Evolutionary conservation across 2,888 invertebrate genomes (phyloP).

Genomic region (Rhamphomyia laevipes): DNA sequence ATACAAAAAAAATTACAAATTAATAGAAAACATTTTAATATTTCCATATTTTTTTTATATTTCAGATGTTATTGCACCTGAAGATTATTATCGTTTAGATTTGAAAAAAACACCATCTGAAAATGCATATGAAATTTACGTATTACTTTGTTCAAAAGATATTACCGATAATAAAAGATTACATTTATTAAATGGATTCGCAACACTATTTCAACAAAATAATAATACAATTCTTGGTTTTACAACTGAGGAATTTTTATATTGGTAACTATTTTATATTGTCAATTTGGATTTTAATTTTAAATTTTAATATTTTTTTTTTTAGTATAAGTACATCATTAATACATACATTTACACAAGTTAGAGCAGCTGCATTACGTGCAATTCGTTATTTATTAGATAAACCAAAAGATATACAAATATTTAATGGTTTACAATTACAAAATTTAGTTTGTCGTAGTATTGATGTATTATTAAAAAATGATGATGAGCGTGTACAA

Average conservation of each 20-base stretch:
- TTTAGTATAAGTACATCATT: slow-evolving; percentile 73
- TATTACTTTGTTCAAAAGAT: slow-evolving; percentile 42
- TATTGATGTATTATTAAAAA: slow-evolving; percentile 77
- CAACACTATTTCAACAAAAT: slow-evolving; percentile 47
- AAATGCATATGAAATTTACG: slow-evolving; percentile 52
- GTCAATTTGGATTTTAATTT: slow-evolving; percentile 36
- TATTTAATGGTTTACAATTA: slow-evolving; percentile 68
- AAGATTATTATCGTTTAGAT: slow-evolving; percentile 54
- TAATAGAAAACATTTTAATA: not conserved
- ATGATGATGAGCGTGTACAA: slow-evolving; percentile 87
- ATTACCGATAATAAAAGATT: slow-evolving; percentile 67
- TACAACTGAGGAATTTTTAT: slow-evolving; percentile 66
- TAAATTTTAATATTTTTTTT: slow-evolving; percentile 17
- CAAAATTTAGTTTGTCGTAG: slow-evolving; percentile 75
- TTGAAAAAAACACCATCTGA: slow-evolving; percentile 47
- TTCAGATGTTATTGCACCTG: slow-evolving; percentile 29
- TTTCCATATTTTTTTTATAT: not conserved
- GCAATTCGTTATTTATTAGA: slow-evolving; percentile 74
- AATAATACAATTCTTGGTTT: slow-evolving; percentile 45
- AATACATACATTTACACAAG: slow-evolving; percentile 76
- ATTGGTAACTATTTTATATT: slow-evolving; percentile 48
- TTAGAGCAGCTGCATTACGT: slow-evolving; percentile 79
- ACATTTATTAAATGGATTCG: slow-evolving; percentile 79
- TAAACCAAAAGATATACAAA: slow-evolving; percentile 63
- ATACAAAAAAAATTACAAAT: too few relatives aligned